These are phyloP conservation scores for Hystrix cristata DNA, from an alignment of 2,113 vertebrate species.

Conservation along the genomic window DNA sequence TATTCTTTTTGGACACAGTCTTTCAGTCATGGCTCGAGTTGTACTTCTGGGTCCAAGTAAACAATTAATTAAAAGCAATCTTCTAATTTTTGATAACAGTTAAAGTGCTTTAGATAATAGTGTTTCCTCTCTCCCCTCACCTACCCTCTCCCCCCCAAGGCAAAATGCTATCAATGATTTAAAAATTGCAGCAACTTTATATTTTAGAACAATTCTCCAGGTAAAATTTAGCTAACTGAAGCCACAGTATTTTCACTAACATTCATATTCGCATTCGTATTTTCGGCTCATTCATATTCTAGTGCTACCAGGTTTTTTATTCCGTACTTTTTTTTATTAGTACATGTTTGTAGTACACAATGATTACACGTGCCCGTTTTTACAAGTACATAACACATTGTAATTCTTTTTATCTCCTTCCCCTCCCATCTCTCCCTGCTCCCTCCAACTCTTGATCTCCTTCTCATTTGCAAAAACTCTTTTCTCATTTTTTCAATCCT, in stretches of 20 bases:
- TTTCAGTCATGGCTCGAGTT: not conserved
- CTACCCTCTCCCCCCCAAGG: not conserved
- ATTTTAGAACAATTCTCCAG: not conserved
- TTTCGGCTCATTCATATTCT: not conserved
- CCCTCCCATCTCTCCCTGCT: no score
- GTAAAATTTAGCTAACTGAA: not conserved
- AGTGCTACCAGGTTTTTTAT: not conserved
- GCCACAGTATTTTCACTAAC: not conserved
- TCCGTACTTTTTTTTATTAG: no score
- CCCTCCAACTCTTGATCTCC: no score
- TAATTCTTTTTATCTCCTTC: no score
- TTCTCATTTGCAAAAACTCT: no score
- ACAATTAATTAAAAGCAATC: not conserved
- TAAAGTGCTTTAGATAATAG: not conserved
- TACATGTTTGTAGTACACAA: no score
- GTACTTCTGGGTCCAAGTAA: not conserved
- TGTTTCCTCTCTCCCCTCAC: not conserved
- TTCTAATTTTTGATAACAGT: not conserved
- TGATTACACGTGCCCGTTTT: no score
- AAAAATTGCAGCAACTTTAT: slow-evolving; percentile 18
- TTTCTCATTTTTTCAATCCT: no score
- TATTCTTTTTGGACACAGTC: not conserved
- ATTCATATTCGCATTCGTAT: no score
- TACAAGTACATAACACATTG: no score
- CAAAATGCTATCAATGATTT: not conserved